Base-by-base conservation (phyloP, 2,113 vertebrate species). In the Toxostoma redivivum region DNA sequence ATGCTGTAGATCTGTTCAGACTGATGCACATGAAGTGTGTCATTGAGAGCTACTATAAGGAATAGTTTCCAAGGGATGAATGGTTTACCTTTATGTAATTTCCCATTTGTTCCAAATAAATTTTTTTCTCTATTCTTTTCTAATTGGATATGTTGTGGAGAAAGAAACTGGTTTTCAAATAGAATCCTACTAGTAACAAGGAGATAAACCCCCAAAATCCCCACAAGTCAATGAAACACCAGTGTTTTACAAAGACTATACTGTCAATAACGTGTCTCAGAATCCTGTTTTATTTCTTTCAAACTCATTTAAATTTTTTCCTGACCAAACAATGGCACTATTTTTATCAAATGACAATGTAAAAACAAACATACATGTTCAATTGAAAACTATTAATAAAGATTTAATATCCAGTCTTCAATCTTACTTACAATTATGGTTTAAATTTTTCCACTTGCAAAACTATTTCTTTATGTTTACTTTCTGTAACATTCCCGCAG, bases 271-370 rank as follows among this genome's bases (percentile, higher is more conserved):
- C 0, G 1, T 45, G 38, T 35, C 33, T 84, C 65, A 57, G 53
- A 85, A 78, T 54, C 64, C 21, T 44, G 20, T 80, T 91, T 86
- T 53, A 67, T 33, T 88, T 94, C 78, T 94, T 80, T 91, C 61
- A 40, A 64, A 66, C 30, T 48, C 13, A 88, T 86, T 94, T 58
- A 81, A 58, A 47, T 51, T 70, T 87, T 38, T 95, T 94, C 78
- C 90, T 93, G 82, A 84, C 15, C 47, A 69, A 58, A 84, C 19
- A 57, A 57, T 58, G 19, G 35, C 90, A 84, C 13, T 48, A 76
- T 73, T 93, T 71, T 88, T 23, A 88, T 67, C 18, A 93, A 93
- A 94, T 48, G 94, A 82, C 50, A 96, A 92, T 66, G 90, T 65
- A 90, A 86, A 80, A 62, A 11, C 23, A 57, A 83, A 45, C 10